These are phyloP conservation scores for Clarias laeviceps DNA, from an alignment of 2,797 vertebrate genomes.

Conservation along the genomic window DNA sequence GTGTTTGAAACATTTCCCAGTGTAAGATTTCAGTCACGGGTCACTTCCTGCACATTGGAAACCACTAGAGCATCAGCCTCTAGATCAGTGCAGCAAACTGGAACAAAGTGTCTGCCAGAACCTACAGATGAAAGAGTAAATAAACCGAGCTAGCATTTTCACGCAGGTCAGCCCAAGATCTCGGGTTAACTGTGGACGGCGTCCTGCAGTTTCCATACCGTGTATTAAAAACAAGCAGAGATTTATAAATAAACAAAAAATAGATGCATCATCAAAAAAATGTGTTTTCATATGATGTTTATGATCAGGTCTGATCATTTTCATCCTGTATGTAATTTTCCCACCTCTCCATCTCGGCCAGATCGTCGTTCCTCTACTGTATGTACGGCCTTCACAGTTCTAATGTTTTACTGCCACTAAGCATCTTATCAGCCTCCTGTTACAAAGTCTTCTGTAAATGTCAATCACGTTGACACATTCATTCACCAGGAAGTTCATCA, in stretches of 20 bases:
- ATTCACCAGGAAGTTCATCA: no score
- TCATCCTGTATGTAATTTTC: no score
- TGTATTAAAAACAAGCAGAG: background rate
- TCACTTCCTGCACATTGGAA: background rate
- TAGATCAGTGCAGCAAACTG: background rate
- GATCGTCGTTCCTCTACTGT: no score
- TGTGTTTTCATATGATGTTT: no score
- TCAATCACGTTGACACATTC: no score
- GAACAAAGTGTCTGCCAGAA: background rate
- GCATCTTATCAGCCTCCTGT: no score
- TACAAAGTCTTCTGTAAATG: no score
- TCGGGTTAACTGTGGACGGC: background rate
- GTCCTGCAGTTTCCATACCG: background rate
- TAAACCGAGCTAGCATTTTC: background rate
- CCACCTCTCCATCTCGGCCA: no score
- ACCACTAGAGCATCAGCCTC: background rate
- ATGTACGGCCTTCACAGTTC: no score
- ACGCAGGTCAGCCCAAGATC: background rate
- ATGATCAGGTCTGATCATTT: no score
- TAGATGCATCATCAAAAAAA: no score
- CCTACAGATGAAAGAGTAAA: background rate
- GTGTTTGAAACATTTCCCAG: background rate
- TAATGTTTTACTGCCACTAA: no score
- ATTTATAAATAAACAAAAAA: background rate
- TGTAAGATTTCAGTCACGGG: background rate